Percentiles rank a stretch among this genome's conserved stretches.
phyloP scores from a whole-genome alignment of 2,888 invertebrate species.

The Cheilosia vernalis region DNA sequence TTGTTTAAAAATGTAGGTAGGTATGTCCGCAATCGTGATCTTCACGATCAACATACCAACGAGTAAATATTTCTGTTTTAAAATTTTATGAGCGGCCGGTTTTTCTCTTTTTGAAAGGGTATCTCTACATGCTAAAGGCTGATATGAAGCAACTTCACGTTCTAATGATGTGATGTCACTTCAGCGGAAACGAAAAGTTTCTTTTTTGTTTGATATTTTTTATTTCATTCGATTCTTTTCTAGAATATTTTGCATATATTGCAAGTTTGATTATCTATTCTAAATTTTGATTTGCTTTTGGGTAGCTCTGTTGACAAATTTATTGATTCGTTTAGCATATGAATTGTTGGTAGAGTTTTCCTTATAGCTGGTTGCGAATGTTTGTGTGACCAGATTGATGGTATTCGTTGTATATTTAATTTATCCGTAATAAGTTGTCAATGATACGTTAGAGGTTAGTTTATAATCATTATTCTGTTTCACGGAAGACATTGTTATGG shows the following conservation, averaged over 20 bases:
- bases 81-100: constrained; percentile 23
- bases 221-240: background rate
- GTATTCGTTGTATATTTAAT: too few species aligned
- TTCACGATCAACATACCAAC: constrained; percentile 47
- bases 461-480: background rate
- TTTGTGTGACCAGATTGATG: background rate
- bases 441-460: too few species aligned
- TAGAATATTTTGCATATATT: background rate
- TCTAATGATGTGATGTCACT: constrained; percentile 43
- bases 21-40: constrained; percentile 17
- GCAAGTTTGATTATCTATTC: background rate
- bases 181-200: constrained; percentile 21
- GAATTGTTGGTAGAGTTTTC: constrained; percentile 4
- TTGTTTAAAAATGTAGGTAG: constrained; percentile 25
- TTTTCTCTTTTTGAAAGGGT: background rate
- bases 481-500: background rate
- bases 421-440: too few species aligned
- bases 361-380: background rate
- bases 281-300: constrained; percentile 1
- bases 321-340: constrained; percentile 29
- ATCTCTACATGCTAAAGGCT: background rate
- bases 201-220: background rate
- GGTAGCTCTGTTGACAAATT: constrained; percentile 11
- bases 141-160: background rate
- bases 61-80: constrained; percentile 8